phyloP scores from a whole-genome alignment of 2,113 vertebrate species.

The Girardinichthys multiradiatus region DNA sequence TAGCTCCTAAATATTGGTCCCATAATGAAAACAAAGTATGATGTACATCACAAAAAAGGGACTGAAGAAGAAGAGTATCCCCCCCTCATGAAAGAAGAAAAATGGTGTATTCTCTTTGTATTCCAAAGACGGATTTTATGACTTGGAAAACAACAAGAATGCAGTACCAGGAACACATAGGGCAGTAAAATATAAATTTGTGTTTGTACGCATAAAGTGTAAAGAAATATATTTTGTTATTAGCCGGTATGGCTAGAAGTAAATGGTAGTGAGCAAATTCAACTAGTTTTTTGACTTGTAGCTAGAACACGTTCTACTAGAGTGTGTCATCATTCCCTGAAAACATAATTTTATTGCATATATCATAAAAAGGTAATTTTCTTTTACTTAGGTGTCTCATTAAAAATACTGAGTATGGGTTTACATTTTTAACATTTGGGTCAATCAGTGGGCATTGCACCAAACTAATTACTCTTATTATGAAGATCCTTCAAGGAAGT shows the following conservation, averaged over 20 bases:
- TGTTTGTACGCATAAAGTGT: background rate
- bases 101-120: background rate
- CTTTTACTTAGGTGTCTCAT: constrained; percentile 38
- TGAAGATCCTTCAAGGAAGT: constrained; percentile 10
- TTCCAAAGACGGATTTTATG: background rate
- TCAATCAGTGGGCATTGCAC: background rate
- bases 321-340: background rate
- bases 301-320: background rate
- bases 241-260: background rate
- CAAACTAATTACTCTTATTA: background rate
- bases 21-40: background rate
- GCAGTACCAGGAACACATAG: too few relatives aligned
- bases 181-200: too few relatives aligned
- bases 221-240: background rate
- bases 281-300: background rate
- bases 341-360: background rate
- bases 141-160: background rate
- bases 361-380: constrained; percentile 18
- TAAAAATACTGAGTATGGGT: too few relatives aligned
- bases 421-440: too few relatives aligned
- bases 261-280: background rate
- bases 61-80: background rate
- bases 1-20: too few relatives aligned
- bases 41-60: background rate
- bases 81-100: background rate